phyloP scores from a whole-genome alignment of 2,113 vertebrate species.

The Brachypteracias leptosomus region DNA sequence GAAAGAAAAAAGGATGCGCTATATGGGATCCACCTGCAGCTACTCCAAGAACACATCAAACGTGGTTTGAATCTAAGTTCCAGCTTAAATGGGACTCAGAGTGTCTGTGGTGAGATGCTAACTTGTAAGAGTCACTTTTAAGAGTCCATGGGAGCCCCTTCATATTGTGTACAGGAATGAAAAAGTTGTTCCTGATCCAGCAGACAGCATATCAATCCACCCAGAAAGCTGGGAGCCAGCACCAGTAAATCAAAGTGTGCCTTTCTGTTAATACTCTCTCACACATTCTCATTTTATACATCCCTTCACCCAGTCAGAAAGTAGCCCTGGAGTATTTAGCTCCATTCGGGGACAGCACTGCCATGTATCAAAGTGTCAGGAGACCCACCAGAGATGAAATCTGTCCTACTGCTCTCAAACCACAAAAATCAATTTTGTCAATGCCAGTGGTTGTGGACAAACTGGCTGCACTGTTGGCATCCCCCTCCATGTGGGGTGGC shows the following conservation, averaged over 20 bases:
- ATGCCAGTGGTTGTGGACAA: not conserved
- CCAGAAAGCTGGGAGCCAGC: conserved; percentile 54
- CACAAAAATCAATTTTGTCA: conserved; percentile 4
- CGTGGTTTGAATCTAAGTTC: not conserved
- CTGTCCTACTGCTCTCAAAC: conserved; percentile 57
- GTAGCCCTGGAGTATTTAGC: conserved; percentile 68
- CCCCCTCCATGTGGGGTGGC: fast-evolving
- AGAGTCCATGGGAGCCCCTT: conserved; percentile 29
- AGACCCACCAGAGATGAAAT: conserved; percentile 66
- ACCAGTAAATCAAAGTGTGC: conserved; percentile 73
- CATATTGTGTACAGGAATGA: conserved; percentile 26
- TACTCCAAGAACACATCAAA: not conserved
- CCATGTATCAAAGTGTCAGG: conserved; percentile 74
- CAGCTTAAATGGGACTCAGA: not conserved
- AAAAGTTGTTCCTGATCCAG: conserved; percentile 60
- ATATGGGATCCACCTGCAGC: not conserved
- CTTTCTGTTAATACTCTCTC: conserved; percentile 64
- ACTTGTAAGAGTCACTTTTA: conserved; percentile 33
- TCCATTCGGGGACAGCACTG: conserved; percentile 64
- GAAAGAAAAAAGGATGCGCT: not conserved
- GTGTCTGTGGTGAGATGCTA: not conserved
- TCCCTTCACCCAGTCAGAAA: conserved; percentile 57
- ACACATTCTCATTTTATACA: conserved; percentile 49
- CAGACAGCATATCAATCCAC: conserved; percentile 72
- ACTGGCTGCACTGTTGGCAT: not conserved